Percentiles rank a stretch among this genome's conserved stretches.
These are phyloP conservation scores for Atta colombica DNA, from an alignment of 1,140 invertebrate species.

Conservation along the genomic window DNA sequence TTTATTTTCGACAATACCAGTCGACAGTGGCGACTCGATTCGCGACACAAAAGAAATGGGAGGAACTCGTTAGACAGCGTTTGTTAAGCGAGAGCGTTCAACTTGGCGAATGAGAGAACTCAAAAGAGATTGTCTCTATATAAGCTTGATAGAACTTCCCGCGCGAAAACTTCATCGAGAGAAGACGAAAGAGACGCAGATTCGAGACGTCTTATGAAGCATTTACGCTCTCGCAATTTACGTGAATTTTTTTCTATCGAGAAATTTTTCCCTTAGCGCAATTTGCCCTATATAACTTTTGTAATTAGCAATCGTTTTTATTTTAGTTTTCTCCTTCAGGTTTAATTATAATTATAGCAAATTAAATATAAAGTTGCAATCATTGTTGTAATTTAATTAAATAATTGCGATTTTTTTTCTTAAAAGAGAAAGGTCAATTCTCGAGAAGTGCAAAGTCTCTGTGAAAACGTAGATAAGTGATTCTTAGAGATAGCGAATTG, in stretches of 20 bases:
- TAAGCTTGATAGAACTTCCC: slow-evolving; percentile 41
- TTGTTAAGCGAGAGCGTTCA: slow-evolving; percentile 41
- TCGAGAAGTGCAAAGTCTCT: neutral
- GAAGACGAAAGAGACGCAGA: slow-evolving; percentile 36
- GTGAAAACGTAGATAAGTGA: neutral
- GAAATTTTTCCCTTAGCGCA: neutral
- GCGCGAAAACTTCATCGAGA: slow-evolving; percentile 29
- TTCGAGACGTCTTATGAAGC: slow-evolving; percentile 14
- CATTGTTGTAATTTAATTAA: neutral
- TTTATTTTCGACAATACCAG: slow-evolving; percentile 47
- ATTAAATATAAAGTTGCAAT: neutral
- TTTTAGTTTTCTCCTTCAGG: no score
- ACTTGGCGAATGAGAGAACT: slow-evolving; percentile 28
- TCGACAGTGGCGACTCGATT: slow-evolving; percentile 11
- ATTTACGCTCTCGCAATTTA: slow-evolving; percentile 38
- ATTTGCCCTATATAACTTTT: neutral
- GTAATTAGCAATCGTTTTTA: neutral
- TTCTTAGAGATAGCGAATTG: neutral
- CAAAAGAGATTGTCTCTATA: slow-evolving; percentile 3
- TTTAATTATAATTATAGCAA: neutral
- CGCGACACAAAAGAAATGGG: slow-evolving; percentile 22
- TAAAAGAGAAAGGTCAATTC: neutral
- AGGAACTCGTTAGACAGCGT: slow-evolving; percentile 54
- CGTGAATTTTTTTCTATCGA: neutral
- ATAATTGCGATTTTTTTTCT: neutral